Evolutionary conservation across 2,113 vertebrate genomes (phyloP).

Genomic region (Menidia beryllina): DNA sequence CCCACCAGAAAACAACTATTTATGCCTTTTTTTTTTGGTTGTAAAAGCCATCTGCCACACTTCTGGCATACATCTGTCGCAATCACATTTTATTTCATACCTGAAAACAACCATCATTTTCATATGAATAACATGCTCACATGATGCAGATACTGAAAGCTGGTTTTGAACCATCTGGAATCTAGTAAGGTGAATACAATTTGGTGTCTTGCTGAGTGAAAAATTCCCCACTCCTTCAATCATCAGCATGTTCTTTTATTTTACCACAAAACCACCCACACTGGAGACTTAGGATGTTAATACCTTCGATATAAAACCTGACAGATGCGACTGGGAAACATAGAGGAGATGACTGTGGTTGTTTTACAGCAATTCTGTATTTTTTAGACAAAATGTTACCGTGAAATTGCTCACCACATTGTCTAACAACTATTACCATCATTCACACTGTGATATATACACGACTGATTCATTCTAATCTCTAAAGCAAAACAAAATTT

Average conservation of each 20-base stretch:
- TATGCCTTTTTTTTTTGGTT: constrained; percentile 51
- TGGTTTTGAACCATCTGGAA: constrained; percentile 14
- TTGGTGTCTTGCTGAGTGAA: constrained; percentile 8
- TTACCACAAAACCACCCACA: too few relatives aligned
- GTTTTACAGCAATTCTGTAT: too few relatives aligned
- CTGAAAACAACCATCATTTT: constrained; percentile 31
- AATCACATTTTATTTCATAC: constrained; percentile 37
- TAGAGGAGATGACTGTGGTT: background rate
- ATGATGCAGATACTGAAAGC: constrained; percentile 5
- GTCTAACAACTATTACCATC: background rate
- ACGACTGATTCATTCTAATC: background rate
- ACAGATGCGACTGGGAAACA: background rate
- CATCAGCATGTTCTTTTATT: too few relatives aligned
- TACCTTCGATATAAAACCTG: background rate
- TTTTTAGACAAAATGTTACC: too few relatives aligned
- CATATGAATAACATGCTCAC: constrained; percentile 21
- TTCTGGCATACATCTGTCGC: constrained; percentile 42
- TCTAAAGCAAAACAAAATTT: background rate
- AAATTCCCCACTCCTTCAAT: background rate
- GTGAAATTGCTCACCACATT: too few relatives aligned
- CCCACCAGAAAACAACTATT: constrained; percentile 29
- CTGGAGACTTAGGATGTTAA: background rate
- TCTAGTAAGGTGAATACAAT: constrained; percentile 6
- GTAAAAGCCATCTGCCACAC: constrained; percentile 55
- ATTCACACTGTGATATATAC: background rate